Evolutionary conservation across 2,888 invertebrate species (phyloP), one percentile per base, ranked within the genome.

Genomic region (Archips crataeganus): DNA sequence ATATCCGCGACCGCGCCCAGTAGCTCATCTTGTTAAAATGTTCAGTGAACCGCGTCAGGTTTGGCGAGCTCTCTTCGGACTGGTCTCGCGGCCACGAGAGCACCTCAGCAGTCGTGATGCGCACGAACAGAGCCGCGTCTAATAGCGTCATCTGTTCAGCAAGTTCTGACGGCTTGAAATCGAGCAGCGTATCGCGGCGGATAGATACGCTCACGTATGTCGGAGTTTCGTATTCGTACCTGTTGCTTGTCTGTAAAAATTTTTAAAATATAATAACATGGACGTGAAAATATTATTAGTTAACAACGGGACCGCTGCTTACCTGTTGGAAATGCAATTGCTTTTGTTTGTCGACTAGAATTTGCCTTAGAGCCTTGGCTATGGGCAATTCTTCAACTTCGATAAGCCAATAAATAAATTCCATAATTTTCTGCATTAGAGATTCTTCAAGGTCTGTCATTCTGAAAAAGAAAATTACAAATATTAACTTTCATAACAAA

Each of bases 11-110:
- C 71, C 99, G 95, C 59, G 99, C 99, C 99, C 99, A 99, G 86
- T 98, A 99, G 74, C 99, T 99, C 98, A 99, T 99, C 94, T 99
- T 99, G 89, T 99, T 99, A 91, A 99, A 99, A 92, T 99, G 99
- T 89, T 99, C 99, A 0, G 99, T 99, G 88, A 99, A 99, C 79
- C 97, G 95, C 47, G 99, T 99, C 74, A 99, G 95, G 92, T 99
- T 99, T 2, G 99, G 99, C 86, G 99, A 99, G 81, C 98, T 96
- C 87, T 99, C 99, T 90, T 99, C 99, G 79, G 98, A 98, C 91
- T 99, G 99, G 88, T 99, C 99, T 84, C 98, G 97, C 51, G 99
- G 98, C 99, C 99, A 99, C 81, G 99, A 97, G 78, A 99, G 94
- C 77, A 99, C 98, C 94, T 99, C 99, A 0, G 99, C 98, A 76